Percentiles rank a stretch among this genome's conserved stretches.
Conservation (phyloP, 2,797 vertebrate genomes). For the Hafferia zeledoni region DNA sequence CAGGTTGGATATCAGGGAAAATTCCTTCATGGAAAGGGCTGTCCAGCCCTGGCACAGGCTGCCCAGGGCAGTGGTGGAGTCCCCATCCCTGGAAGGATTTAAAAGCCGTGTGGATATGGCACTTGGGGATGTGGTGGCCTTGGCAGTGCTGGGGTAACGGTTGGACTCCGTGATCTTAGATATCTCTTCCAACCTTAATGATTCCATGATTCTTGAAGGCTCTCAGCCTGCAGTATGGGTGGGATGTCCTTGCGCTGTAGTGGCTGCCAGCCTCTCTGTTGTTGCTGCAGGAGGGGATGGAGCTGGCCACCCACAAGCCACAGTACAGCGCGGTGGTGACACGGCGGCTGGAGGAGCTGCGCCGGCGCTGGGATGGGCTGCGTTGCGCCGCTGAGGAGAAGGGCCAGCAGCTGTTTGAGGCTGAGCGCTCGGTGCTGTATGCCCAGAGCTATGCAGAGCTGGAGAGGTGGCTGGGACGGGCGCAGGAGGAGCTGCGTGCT, state of each 20-base stretch:
- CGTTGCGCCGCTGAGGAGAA: slow-evolving; percentile 85
- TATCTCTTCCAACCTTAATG: background rate
- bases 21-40: background rate
- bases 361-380: slow-evolving; percentile 86
- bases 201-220: background rate
- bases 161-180: background rate
- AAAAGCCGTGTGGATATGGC: background rate
- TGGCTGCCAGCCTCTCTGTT: no score
- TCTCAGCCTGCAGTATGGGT: background rate
- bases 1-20: background rate
- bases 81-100: background rate
- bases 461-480: slow-evolving; percentile 85
- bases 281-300: slow-evolving; percentile 84
- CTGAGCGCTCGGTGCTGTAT: slow-evolving; percentile 88
- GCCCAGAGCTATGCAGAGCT: slow-evolving; percentile 88
- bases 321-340: slow-evolving; percentile 81
- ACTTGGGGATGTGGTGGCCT: background rate
- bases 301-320: slow-evolving; percentile 86
- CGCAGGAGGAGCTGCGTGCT: slow-evolving; percentile 86
- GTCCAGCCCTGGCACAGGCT: background rate
- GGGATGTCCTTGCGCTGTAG: fast-evolving
- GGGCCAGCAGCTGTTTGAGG: slow-evolving; percentile 88
- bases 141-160: background rate
- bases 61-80: background rate
- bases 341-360: slow-evolving; percentile 82